These are phyloP conservation scores for Phymatocera aterrima DNA, from an alignment of 2,888 invertebrate genomes.

Conservation along the genomic window DNA sequence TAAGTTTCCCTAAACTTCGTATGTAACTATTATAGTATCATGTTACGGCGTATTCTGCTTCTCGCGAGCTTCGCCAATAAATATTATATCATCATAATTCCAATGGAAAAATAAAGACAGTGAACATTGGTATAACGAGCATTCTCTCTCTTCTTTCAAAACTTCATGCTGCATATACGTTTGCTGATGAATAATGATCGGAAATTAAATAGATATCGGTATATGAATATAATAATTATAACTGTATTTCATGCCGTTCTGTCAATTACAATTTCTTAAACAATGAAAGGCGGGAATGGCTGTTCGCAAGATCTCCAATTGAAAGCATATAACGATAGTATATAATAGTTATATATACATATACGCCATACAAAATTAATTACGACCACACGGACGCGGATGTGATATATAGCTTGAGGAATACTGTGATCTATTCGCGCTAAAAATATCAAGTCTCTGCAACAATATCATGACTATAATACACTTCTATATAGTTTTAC, in stretches of 20 bases:
- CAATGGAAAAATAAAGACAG: too few relatives aligned
- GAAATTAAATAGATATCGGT: too few relatives aligned
- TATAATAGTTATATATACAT: too few relatives aligned
- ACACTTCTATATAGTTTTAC: background rate
- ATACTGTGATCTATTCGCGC: constrained; percentile 1
- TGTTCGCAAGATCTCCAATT: too few relatives aligned
- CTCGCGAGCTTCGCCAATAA: too few relatives aligned
- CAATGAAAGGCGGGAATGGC: background rate
- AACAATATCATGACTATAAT: background rate
- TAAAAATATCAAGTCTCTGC: constrained; percentile 5
- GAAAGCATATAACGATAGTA: too few relatives aligned
- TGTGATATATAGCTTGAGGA: background rate
- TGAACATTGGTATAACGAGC: too few relatives aligned
- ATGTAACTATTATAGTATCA: background rate
- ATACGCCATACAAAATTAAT: constrained; percentile 19
- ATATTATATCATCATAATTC: too few relatives aligned
- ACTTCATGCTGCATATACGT: too few relatives aligned
- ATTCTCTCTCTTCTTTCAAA: too few relatives aligned
- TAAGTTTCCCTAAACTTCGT: constrained; percentile 61
- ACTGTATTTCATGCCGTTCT: background rate
- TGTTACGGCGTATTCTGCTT: background rate
- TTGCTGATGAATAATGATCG: too few relatives aligned
- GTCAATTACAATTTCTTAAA: background rate
- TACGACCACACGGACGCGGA: too few relatives aligned
- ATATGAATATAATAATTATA: background rate